phyloP scores from a whole-genome alignment of 2,797 vertebrate species.

The Spinus olivaceus region DNA sequence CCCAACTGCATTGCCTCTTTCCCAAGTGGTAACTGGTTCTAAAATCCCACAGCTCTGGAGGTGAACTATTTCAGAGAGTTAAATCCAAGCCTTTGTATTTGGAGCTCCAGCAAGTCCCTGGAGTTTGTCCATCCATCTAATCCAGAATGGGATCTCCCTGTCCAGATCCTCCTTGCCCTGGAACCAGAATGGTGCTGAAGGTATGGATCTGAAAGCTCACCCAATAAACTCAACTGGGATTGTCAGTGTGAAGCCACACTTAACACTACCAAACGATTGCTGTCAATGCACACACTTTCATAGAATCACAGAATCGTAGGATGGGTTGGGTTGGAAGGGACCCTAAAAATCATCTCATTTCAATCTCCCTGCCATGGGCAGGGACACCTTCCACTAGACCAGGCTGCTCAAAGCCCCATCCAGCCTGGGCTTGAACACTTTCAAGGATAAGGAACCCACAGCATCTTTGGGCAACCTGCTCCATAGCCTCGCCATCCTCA shows the following conservation, averaged over 20 bases:
- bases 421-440: neutral
- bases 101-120: neutral
- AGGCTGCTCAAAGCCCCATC: neutral
- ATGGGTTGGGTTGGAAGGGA: neutral
- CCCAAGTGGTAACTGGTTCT: neutral
- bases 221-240: neutral
- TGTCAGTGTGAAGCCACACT: neutral
- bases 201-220: neutral
- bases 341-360: neutral
- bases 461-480: neutral
- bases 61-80: neutral
- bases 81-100: neutral
- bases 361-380: fast-evolving
- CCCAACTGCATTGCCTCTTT: neutral
- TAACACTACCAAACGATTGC: neutral
- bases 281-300: neutral
- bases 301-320: neutral
- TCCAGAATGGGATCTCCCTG: neutral
- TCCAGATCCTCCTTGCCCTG: neutral
- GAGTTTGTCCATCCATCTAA: neutral
- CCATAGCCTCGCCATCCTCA: fast-evolving
- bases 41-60: neutral
- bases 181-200: fast-evolving
- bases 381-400: neutral
- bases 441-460: neutral